Base-by-base conservation (phyloP, 2,797 vertebrate genomes). In the Anableps anableps region DNA sequence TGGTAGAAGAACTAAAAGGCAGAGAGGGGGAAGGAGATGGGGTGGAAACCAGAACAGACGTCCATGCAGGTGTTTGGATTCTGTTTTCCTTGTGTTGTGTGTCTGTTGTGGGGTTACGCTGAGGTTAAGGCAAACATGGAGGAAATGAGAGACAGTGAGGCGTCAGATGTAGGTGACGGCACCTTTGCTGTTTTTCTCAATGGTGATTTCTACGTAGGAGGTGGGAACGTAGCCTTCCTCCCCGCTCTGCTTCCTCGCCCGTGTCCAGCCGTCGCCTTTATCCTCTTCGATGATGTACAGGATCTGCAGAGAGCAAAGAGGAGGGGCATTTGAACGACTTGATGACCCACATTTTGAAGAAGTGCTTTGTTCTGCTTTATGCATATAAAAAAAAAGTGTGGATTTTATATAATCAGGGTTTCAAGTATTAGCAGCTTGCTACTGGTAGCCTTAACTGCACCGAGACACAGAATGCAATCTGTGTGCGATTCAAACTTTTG, bases 171-270 rank as follows among this genome's bases (percentile, higher is more conserved):
- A 99, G 93, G 99, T 99, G 96, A 99, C 98, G 94, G 99, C 98
- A 99, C 99, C 99, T 99, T 99, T 99, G 97, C 98, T 97, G 96
- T 97, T 98, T 95, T 97, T 99, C 97, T 99, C 99, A 97, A 99
- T 91, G 82, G 98, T 98, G 95, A 99, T 97, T 93, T 99, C 98
- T 95, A 99, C 97, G 91, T 99, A 99, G 83, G 98, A 98, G 4
- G 98, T 99, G 91, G 99, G 99, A 80, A 99, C 97, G 85, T 99
- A 99, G 94, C 99, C 99, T 93, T 99, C 99, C 94, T 98, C 97
- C 16, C 99, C 99, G 0, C 96, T 95, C 94, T 98, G 97, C 94
- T 97, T 98, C 90, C 99, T 96, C 81, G 97, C 97, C 92, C 98
- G 94, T 50, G 99, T 99, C 98, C 99, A 99, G 83, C 99, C 99